Evolutionary conservation across 2,797 vertebrate species (phyloP), one percentile per base, ranked within the genome.

Genomic region (Philypnodon macrostomus): DNA sequence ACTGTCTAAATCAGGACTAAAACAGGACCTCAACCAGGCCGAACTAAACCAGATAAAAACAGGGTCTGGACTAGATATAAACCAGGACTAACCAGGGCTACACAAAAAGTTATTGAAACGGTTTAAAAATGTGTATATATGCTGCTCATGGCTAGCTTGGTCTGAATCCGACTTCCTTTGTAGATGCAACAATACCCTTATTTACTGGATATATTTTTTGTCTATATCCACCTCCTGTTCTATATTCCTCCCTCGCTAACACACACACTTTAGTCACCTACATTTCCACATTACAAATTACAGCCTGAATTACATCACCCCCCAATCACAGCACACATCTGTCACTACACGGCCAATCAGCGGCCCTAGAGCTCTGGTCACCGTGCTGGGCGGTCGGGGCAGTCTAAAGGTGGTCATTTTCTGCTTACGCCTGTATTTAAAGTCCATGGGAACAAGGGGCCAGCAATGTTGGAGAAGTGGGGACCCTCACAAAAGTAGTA

Each of bases 251-350:
- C 50, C 12, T 54, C 9, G 44, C 30, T 36, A 14, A 56, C 58
- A 33, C 42, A 66, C 53, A 63, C 54, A 66, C 64, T 57, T 76
- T 63, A 53, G 53, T 79, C 82, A 83, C 84, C 77, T 82, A 84
- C 72, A 77, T 77, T 81, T 83, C 77, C 80, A 81, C 73, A 73
- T 79, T 76, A 67, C 70, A 84, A 88, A 90, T 89, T 87, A 88
- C 67, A 87, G 72, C 69, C 77, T 83, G 62, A 79, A 72, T 80
- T 67, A 75, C 17, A 17, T 56, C 56, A 41, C 70, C 77, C 84
- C 75, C 81, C 84, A 87, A 87, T 89, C 85, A 85, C 57, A 40
- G 61, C 65, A 63, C 19, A 32, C 52, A 69, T 85, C 77, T 85
- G 70, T 85, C 77, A 79, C 67, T 58, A 69, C 58, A 67, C 65